phyloP scores from a whole-genome alignment of 2,888 invertebrate species.

The Agonopterix heracliana region DNA sequence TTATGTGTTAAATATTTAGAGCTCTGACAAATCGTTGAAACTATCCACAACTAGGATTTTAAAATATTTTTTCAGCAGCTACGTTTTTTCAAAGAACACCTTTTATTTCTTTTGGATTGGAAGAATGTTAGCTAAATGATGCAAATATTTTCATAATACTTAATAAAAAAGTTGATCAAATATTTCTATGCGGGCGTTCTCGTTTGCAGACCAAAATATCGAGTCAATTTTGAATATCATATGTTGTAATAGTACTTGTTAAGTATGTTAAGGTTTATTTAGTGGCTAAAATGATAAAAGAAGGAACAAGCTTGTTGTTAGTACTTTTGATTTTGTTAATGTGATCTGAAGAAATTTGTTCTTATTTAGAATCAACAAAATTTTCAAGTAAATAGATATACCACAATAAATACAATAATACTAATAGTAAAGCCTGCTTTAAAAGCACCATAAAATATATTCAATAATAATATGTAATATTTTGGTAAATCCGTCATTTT shows the following conservation, averaged over 20 bases:
- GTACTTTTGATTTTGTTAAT: conserved; percentile 64
- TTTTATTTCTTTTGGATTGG: too few relatives aligned
- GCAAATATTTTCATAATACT: conserved; percentile 3
- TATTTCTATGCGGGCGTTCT: conserved; percentile 35
- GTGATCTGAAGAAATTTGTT: conserved; percentile 59
- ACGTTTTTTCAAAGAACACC: too few relatives aligned
- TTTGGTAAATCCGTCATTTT: too few relatives aligned
- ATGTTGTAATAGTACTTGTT: conserved; percentile 49
- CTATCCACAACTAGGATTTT: too few relatives aligned
- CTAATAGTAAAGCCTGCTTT: too few relatives aligned
- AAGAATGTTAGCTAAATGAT: conserved; percentile 1
- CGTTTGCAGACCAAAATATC: conserved; percentile 60
- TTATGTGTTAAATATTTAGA: not conserved
- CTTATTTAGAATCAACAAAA: not conserved
- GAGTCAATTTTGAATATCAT: conserved; percentile 70
- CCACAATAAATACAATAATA: too few relatives aligned
- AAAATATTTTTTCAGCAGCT: too few relatives aligned
- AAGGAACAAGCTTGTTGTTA: conserved; percentile 51
- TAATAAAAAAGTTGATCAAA: conserved; percentile 7
- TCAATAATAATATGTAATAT: too few relatives aligned
- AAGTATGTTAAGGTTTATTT: conserved; percentile 54
- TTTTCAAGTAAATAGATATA: not conserved
- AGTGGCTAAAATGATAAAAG: conserved; percentile 49
- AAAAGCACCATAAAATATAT: too few relatives aligned
- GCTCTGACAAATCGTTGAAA: not conserved